Base-by-base conservation (phyloP, 2,888 invertebrate genomes). In the Osmoderma eremita region DNA sequence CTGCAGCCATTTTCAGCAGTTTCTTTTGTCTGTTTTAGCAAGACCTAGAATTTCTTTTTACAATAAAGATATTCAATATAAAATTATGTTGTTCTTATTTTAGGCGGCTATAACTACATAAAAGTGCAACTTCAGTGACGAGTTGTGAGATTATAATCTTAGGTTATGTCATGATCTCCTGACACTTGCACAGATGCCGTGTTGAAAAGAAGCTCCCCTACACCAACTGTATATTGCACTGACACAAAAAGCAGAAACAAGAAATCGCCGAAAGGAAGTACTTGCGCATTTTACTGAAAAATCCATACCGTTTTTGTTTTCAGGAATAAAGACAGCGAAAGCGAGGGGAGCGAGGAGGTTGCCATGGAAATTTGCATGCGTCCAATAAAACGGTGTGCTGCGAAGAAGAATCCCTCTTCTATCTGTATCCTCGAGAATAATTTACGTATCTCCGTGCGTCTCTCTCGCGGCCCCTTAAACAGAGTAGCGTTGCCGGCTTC, bases 341-440 rank as follows among this genome's bases (percentile, higher is more conserved):
- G 73, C 73, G 73, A 74, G 73, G 75, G 76, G 74, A 68, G 75
- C 38, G 38, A 74, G 76, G 74, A 64, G 76, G 81, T 81, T 81
- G 79, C 80, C 80, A 81, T 81, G 80, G 81, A 78, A 79, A 81
- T 81, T 80, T 80, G 79, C 79, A 80, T 80, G 80, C 81, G 78
- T 80, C 80, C 80, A 79, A 80, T 81, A 80, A 80, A 79, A 74
- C 71, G 73, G 75, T 58, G 58, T 71, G 72, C 65, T 68, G 51
- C 62, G 50, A 68, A 65, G 65, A 65, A 53, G 65, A 65, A 56
- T 65, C 65, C 53, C 65, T 65, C 30, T 30, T 30, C 65, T 65
- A 65, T 58, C 58, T 58, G 45, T 58, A 58, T 56, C 65, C 65
- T 65, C 38, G 65, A 56, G 56, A 65, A 65, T 65, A 65, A 65